Conservation (phyloP, 2,888 invertebrate genomes). For the Stenichneumon culpator region DNA sequence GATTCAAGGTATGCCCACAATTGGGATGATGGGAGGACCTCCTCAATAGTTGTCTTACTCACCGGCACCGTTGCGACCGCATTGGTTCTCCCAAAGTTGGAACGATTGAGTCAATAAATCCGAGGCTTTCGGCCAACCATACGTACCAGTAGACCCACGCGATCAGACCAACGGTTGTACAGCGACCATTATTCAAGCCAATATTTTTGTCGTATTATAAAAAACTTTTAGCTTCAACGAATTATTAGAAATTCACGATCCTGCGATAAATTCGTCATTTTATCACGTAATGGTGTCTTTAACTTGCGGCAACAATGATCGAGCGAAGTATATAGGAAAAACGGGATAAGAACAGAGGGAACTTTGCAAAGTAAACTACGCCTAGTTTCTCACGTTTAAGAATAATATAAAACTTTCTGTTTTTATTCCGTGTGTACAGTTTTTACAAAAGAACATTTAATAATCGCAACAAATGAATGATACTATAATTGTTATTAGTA, state of each 20-base stretch:
- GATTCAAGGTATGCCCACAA: slow-evolving; percentile 82
- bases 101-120: slow-evolving; percentile 66
- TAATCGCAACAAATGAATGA: slow-evolving; percentile 78
- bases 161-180: background rate
- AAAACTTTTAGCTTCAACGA: background rate
- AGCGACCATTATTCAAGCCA: background rate
- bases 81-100: slow-evolving; percentile 73
- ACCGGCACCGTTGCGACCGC: slow-evolving; percentile 72
- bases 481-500: slow-evolving; percentile 73
- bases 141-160: background rate
- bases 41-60: slow-evolving; percentile 81
- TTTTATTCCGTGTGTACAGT: slow-evolving; percentile 80
- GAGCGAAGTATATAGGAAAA: background rate
- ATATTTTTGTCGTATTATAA: background rate
- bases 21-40: slow-evolving; percentile 84
- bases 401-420: slow-evolving; percentile 82
- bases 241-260: background rate
- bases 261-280: slow-evolving; percentile 5
- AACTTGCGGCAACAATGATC: slow-evolving; percentile 9
- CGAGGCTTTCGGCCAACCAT: background rate
- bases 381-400: slow-evolving; percentile 72
- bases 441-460: slow-evolving; percentile 80
- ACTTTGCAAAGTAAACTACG: slow-evolving; percentile 6
- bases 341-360: background rate
- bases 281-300: background rate